phyloP scores from a whole-genome alignment of 2,113 vertebrate genomes.

The Menidia beryllina region DNA sequence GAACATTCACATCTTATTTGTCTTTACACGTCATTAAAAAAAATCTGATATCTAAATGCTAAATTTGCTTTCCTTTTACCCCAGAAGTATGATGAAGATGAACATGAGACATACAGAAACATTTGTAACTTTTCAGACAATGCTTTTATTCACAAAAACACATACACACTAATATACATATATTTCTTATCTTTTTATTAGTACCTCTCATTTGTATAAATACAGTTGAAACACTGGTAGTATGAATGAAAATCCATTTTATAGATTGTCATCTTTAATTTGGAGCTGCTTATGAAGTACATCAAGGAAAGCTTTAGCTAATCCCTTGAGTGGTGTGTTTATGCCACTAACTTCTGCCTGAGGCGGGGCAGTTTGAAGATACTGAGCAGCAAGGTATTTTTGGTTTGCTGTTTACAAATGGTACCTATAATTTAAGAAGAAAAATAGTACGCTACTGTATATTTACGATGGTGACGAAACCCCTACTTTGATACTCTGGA shows the following conservation, averaged over 20 bases:
- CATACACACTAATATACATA: too few relatives aligned
- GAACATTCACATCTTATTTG: too few relatives aligned
- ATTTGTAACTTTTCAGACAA: background rate
- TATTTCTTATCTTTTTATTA: background rate
- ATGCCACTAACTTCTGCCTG: constrained; percentile 17
- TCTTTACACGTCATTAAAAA: too few relatives aligned
- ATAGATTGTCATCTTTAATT: constrained; percentile 5
- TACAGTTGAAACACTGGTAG: constrained; percentile 6
- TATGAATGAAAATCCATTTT: constrained; percentile 17
- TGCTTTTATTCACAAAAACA: too few relatives aligned
- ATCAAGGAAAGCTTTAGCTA: constrained; percentile 2
- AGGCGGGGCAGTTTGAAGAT: constrained; percentile 11
- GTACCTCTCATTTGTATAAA: background rate
- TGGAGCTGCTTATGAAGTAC: constrained; percentile 21
- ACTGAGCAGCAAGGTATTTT: constrained; percentile 8
- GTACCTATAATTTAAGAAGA: constrained; percentile 14
- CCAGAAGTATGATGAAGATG: too few relatives aligned
- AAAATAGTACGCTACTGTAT: background rate
- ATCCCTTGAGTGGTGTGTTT: constrained; percentile 20
- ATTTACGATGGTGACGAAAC: background rate
- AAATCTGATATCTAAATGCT: too few relatives aligned
- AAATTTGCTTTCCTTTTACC: too few relatives aligned
- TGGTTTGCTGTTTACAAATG: constrained; percentile 1
- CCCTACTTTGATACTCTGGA: background rate
- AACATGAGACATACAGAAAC: background rate